Evolutionary conservation across 2,113 vertebrate genomes (phyloP).

Genomic region (Pomatostomus ruficeps): DNA sequence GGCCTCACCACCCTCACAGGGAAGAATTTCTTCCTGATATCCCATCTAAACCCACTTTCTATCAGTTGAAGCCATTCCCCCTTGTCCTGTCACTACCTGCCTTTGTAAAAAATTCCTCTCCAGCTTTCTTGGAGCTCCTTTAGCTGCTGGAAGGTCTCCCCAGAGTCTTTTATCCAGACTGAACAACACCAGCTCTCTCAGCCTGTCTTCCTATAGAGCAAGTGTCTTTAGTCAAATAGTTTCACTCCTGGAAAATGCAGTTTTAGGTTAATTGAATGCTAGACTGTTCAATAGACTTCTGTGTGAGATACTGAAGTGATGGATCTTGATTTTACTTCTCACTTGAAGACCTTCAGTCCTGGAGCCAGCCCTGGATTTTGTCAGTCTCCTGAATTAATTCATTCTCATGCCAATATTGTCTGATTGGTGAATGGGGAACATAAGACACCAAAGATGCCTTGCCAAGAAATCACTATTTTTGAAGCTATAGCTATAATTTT

Average conservation of each 20-base stretch:
- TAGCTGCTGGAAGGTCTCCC: not conserved
- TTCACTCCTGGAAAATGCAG: not conserved
- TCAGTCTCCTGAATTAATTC: not conserved
- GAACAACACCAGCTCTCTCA: not conserved
- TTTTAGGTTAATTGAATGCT: not conserved
- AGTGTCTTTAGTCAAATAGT: not conserved
- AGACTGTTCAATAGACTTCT: not conserved
- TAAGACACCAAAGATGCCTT: not conserved
- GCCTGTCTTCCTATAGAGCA: not conserved
- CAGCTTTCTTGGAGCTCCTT: not conserved
- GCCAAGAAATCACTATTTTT: not conserved
- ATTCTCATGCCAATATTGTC: not conserved
- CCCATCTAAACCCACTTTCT: not conserved
- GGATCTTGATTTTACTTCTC: not conserved
- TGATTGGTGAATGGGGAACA: not conserved
- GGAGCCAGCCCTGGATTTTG: not conserved
- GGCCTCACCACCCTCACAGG: rapidly evolving
- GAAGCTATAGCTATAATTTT: not conserved
- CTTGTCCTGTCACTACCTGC: not conserved
- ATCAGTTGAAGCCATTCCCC: not conserved
- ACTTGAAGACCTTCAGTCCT: not conserved
- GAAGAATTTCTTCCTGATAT: not conserved
- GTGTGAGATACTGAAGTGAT: not conserved
- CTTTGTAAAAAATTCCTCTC: not conserved
- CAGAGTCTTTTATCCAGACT: not conserved